Base-by-base conservation (phyloP, 1,140 invertebrate genomes). In the Cydia fagiglandana region DNA sequence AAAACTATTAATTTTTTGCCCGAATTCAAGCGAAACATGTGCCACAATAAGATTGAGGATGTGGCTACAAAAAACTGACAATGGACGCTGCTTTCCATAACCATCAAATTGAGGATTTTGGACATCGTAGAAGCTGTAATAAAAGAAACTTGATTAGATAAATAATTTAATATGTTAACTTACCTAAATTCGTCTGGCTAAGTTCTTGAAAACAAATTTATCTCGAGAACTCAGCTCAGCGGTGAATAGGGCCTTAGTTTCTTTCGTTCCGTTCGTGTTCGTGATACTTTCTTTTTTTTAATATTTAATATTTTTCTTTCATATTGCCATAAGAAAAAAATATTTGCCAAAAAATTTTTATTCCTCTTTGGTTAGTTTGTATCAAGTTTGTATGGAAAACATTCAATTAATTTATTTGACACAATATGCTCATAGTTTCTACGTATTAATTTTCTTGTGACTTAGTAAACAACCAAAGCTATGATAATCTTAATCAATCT, bases 1-100 rank as follows among this genome's bases (percentile, higher is more conserved):
- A 79, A 75, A 83, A 84, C 79, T 81, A 85, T 83, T 80, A 82
- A 76, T 87, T 85, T 91, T 90, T 88, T 89, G 81, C 85, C 80
- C 86, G 87, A 87, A 89, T 83, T 87, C 80, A 80, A 89, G 84
- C 83, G 86, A 90, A 89, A 91, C 90, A 89, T 91, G 89, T 88
- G 88, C 85, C 79, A 86, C 79, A 87, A 86, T 85, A 89, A 87
- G 24, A 88, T 83, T 92, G 89, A 90, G 88, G 89, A 92, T 92
- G 91, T 92, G 91, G 91, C 91, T 83, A 90, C 88, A 90, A 92
- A 92, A 91, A 92, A 91, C 82, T 76, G 79, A 90, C 90, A 91
- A 90, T 90, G 89, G 88, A 85, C 81, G 81, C 74, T 61, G 76
- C 30, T 70, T 70, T 70, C 66, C 34, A 70, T 17, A 70, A 70